These are phyloP conservation scores for Caenorhabditis virilis DNA, from an alignment of 2,888 invertebrate genomes.

Conservation along the genomic window DNA sequence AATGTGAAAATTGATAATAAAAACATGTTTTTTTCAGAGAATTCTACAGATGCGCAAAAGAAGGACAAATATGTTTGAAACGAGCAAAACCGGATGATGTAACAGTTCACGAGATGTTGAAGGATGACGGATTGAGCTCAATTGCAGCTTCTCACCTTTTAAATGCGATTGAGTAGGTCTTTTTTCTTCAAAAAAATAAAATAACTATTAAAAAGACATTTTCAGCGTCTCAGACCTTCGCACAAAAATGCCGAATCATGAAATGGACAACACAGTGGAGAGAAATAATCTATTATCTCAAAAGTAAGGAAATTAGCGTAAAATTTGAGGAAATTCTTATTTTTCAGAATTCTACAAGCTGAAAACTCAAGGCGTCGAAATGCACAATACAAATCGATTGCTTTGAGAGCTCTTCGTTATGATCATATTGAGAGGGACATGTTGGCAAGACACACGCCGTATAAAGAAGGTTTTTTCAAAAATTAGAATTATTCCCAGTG, in stretches of 20 bases:
- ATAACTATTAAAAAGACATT: neutral
- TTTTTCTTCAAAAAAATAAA: neutral
- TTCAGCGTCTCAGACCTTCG: constrained; percentile 18
- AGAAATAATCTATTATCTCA: constrained; percentile 13
- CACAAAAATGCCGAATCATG: neutral
- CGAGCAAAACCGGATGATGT: neutral
- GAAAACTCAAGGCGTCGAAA: constrained; percentile 39
- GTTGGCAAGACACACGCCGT: constrained; percentile 24
- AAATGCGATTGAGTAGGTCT: constrained; percentile 14
- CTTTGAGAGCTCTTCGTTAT: constrained; percentile 37
- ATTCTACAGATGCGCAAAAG: neutral
- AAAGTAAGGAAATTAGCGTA: neutral
- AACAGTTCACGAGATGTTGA: neutral
- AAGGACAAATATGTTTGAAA: neutral
- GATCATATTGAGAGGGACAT: constrained; percentile 29
- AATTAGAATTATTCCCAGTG: neutral
- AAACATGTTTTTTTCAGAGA: neutral
- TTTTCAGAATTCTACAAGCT: constrained; percentile 28
- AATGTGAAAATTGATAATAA: neutral
- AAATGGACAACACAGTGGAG: constrained; percentile 15
- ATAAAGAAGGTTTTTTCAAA: neutral
- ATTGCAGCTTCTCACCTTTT: neutral
- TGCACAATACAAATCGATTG: constrained; percentile 49
- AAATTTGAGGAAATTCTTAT: neutral
- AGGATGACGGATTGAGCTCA: neutral